phyloP scores from a whole-genome alignment of 1,140 invertebrate species.

The Marisa cornuarietis region DNA sequence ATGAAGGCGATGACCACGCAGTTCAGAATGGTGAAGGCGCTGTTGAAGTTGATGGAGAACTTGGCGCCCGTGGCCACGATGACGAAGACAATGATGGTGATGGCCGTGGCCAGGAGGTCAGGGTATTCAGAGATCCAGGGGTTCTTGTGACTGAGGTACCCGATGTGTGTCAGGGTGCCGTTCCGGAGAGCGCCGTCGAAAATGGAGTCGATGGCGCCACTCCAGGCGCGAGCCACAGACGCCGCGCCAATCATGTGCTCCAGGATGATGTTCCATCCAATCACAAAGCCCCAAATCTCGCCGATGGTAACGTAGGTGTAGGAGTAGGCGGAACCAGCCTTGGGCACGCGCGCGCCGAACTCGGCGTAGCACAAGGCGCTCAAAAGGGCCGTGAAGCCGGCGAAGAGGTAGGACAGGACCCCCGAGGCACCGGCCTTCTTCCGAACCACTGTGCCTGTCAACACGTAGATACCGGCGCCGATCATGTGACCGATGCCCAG shows the following conservation, averaged over 20 bases:
- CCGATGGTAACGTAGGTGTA: constrained; percentile 62
- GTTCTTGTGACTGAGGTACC: constrained; percentile 74
- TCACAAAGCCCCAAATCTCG: constrained; percentile 59
- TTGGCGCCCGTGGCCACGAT: constrained; percentile 82
- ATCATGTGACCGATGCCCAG: constrained; percentile 92
- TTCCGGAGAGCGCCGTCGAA: constrained; percentile 82
- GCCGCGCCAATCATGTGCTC: constrained; percentile 73
- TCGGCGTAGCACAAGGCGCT: constrained; percentile 92
- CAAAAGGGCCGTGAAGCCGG: constrained; percentile 85
- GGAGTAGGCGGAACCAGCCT: constrained; percentile 62
- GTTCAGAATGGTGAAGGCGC: constrained; percentile 63
- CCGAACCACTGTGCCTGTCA: constrained; percentile 81
- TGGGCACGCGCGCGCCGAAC: constrained; percentile 78
- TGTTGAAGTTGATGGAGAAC: constrained; percentile 68
- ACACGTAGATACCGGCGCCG: constrained; percentile 77
- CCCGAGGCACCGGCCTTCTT: constrained; percentile 88
- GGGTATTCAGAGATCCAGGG: constrained; percentile 74
- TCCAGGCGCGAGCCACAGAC: constrained; percentile 91
- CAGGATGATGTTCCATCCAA: constrained; percentile 66
- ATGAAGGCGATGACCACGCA: constrained; percentile 60
- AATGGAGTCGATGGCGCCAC: constrained; percentile 89
- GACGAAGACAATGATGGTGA: constrained; percentile 54
- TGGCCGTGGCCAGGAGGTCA: constrained; percentile 59
- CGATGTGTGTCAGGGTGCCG: constrained; percentile 77
- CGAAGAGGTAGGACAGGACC: constrained; percentile 81